Conservation (phyloP, 2,888 invertebrate species). For the Macrophya annulata region DNA sequence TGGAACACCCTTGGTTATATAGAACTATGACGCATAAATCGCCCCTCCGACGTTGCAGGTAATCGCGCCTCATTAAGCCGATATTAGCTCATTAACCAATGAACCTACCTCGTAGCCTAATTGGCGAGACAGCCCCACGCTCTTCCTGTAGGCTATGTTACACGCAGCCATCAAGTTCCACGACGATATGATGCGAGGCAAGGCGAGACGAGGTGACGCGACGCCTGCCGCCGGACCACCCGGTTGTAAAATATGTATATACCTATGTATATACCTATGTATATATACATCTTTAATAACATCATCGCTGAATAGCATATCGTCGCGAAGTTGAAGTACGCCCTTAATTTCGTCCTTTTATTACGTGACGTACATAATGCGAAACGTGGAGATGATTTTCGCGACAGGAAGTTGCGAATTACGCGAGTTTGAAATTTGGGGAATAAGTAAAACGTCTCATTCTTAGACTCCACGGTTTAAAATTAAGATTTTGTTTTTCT, state of each 20-base stretch:
- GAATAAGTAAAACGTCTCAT: neutral
- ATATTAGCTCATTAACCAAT: constrained; percentile 77
- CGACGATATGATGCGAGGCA: constrained; percentile 25
- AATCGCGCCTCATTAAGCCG: constrained; percentile 74
- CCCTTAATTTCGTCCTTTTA: neutral
- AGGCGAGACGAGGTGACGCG: neutral
- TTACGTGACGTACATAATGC: neutral
- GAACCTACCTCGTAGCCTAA: constrained; percentile 74
- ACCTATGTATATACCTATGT: neutral
- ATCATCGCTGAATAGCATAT: neutral
- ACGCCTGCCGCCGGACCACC: constrained; percentile 58
- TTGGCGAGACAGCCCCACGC: constrained; percentile 71
- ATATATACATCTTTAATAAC: neutral
- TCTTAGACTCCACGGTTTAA: neutral
- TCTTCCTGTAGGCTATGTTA: constrained; percentile 66
- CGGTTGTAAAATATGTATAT: constrained; percentile 68
- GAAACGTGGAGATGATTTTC: neutral
- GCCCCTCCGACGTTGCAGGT: constrained; percentile 65
- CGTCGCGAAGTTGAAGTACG: neutral
- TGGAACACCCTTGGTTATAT: neutral
- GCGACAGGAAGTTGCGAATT: neutral
- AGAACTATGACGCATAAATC: constrained; percentile 43
- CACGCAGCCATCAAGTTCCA: constrained; percentile 8
- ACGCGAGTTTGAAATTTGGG: neutral
- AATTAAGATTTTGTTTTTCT: neutral